Base-by-base conservation (phyloP, 2,113 vertebrate species). In the Petrocephalus microphthalmus region DNA sequence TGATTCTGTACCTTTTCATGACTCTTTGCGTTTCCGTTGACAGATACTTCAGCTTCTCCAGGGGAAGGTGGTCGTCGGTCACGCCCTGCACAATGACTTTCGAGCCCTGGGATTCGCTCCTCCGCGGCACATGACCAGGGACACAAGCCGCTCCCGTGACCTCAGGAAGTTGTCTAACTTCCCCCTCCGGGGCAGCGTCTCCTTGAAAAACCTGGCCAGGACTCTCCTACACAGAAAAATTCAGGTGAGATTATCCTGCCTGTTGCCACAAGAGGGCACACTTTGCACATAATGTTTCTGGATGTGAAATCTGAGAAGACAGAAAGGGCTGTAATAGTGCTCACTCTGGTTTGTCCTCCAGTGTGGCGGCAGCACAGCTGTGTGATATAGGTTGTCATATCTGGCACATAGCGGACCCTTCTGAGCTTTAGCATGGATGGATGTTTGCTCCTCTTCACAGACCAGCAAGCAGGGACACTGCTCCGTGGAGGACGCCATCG, bases 81-180 rank as follows among this genome's bases (percentile, higher is more conserved):
- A 99, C 0, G 96, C 97, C 0, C 42, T 99, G 84, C 96, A 95
- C 90, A 95, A 99, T 0, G 98, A 99, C 94, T 98, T 99, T 91
- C 93, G 91, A 87, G 97, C 88, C 15, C 90, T 99, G 91, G 96
- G 96, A 87, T 94, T 98, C 33, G 53, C 92, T 19, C 96, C 97
- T 56, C 97, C 97, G 0, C 89, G 89, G 88, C 94, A 95, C 88
- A 96, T 95, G 94, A 96, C 95, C 37, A 94, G 98, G 25, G 98
- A 99, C 93, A 99, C 97, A 2, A 94, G 95, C 5, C 90, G 78
- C 0, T 95, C 96, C 0, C 93, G 87, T 0, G 54, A 91, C 29
- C 94, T 99, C 83, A 94, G 94, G 19, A 90, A 92, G 52, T 92
- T 92, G 56, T 95, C 95, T 0, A 91, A 95, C 49, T 88, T 95